Evolutionary conservation across 2,113 vertebrate species (phyloP), one percentile per base, ranked within the genome.

Genomic region (Myanophis thanlyinensis): DNA sequence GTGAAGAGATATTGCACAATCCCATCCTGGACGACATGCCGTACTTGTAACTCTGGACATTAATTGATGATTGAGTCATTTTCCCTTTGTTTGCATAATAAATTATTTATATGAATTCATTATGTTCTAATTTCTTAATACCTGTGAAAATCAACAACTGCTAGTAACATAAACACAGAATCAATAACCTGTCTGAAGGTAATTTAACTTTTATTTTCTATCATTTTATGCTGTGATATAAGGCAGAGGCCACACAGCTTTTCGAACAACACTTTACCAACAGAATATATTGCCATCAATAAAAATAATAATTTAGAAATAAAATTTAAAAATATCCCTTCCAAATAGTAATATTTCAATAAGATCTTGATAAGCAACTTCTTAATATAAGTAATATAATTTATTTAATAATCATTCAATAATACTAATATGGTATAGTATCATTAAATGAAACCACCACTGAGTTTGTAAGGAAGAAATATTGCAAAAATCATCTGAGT

Each of bases 271-370:
- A 95, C 90, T 95, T 95, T 67, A 51, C 91, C 53, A 90, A 54
- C 15, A 93, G 56, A 96, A 91, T 85, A 80, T 94, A 95, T 6
- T 35, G 53, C 40, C 93, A 89, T 62, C 22, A 88, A 80, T 94
- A 80, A 93, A 95, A 95, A 94, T n/a, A 23, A 51, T 93, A 94
- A 92, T 91, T 89, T 54, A 90, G 94, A 96, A 95, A 97, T 94
- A 96, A 96, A 93, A 87, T 91, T 92, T 92, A 56, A 92, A 88
- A 93, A 92, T 44, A 89, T 95, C 25, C 40, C 90, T 88, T 95
- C 51, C 92, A 94, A 91, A 93, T 35, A 91, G 27, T 67, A 89
- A 91, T 94, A 94, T 94, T 96, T 94, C 94, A 93, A 62, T 30
- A 88, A 84, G 88, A 49, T 40, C 92, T 91, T 93, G 87, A 94